Evolutionary conservation across 2,888 invertebrate genomes (phyloP).

Genomic region (Coremacera marginata): DNA sequence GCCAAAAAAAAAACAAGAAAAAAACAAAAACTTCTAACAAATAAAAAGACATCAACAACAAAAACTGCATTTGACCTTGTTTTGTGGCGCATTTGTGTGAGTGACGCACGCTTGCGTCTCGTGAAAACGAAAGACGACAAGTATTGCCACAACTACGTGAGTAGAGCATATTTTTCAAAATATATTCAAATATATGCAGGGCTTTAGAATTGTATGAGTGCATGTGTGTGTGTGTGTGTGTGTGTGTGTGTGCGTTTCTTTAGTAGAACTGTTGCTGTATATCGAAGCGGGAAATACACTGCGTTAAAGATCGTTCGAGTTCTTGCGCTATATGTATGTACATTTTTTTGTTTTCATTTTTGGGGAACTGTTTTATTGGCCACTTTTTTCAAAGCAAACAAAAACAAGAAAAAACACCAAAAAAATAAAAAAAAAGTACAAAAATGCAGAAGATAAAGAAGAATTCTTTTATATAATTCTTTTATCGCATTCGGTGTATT

Average conservation of each 20-base stretch:
- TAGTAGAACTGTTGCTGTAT: neutral
- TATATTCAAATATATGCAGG: neutral
- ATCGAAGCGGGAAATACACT: conserved; percentile 14
- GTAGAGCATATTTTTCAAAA: neutral
- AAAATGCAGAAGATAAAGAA: conserved; percentile 24
- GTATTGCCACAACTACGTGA: conserved; percentile 20
- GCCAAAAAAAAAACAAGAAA: neutral
- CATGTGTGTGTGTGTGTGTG: too few species aligned
- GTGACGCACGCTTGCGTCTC: conserved; percentile 29
- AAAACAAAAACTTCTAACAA: conserved; percentile 22
- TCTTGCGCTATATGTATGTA: neutral
- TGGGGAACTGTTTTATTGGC: neutral
- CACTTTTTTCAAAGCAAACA: neutral
- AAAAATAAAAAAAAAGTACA: neutral
- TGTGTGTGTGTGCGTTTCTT: too few species aligned
- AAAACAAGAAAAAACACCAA: neutral
- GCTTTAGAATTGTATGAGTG: neutral
- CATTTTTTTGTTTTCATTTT: neutral
- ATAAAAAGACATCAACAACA: conserved; percentile 26
- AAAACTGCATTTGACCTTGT: conserved; percentile 36
- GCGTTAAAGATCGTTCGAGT: neutral
- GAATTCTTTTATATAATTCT: neutral
- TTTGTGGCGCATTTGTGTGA: conserved; percentile 18
- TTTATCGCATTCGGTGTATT: conserved; percentile 1
- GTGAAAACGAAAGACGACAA: conserved; percentile 7